These are phyloP conservation scores for Danio kyathit DNA, from an alignment of 2,797 vertebrate genomes.

Conservation along the genomic window DNA sequence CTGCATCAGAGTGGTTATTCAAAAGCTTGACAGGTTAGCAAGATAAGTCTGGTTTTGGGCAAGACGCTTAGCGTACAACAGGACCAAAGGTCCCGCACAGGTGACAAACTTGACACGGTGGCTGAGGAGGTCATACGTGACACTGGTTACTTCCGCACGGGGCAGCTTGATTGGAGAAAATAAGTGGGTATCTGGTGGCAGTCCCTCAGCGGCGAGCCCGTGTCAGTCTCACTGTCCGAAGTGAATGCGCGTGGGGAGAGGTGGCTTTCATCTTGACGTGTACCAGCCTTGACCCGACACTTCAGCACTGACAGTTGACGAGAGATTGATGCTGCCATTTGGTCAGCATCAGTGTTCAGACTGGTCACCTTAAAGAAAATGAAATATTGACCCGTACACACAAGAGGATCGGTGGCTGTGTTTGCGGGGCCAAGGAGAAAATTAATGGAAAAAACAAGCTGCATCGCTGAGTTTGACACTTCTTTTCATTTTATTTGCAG, in stretches of 20 bases:
- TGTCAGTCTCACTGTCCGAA: conserved; percentile 76
- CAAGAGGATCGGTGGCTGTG: conserved; percentile 62
- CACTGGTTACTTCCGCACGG: conserved; percentile 65
- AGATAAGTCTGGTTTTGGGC: conserved; percentile 78
- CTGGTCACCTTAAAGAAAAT: conserved; percentile 67
- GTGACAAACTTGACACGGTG: conserved; percentile 74
- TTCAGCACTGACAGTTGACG: conserved; percentile 79
- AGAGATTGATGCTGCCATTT: conserved; percentile 80
- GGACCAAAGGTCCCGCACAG: conserved; percentile 76
- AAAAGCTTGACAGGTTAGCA: conserved; percentile 75
- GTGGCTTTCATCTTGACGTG: conserved; percentile 78
- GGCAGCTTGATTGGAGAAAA: conserved; percentile 72
- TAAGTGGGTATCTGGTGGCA: conserved; percentile 68
- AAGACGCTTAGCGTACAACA: conserved; percentile 73
- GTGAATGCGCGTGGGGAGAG: conserved; percentile 73
- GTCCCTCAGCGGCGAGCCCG: conserved; percentile 71
- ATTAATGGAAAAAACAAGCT: conserved; percentile 48
- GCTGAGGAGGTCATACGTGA: conserved; percentile 71
- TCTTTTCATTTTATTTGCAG: not conserved
- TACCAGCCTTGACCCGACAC: conserved; percentile 76
- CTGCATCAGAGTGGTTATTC: conserved; percentile 74
- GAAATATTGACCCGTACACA: conserved; percentile 67
- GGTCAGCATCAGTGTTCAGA: conserved; percentile 70
- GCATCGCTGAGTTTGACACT: conserved; percentile 14
- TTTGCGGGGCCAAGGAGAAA: conserved; percentile 56